phyloP scores from a whole-genome alignment of 1,140 invertebrate genomes.

The Stenopsyche tienmushanensis region DNA sequence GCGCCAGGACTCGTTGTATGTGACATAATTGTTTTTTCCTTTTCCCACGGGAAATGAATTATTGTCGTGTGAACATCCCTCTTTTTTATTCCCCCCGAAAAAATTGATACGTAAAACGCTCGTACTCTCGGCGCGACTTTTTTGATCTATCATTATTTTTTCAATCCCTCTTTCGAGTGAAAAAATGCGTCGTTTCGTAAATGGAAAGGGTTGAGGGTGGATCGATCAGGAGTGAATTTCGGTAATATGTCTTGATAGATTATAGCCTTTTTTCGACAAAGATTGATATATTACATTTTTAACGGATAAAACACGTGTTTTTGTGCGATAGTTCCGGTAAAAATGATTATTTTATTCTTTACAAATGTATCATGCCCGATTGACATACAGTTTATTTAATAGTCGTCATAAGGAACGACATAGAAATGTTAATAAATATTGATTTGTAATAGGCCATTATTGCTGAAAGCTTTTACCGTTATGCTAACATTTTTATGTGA shows the following conservation, averaged over 20 bases:
- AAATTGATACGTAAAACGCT: constrained; percentile 19
- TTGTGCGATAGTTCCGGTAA: too few relatives aligned
- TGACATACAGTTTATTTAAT: too few relatives aligned
- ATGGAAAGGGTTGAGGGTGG: neutral
- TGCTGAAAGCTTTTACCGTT: too few relatives aligned
- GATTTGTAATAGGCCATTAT: too few relatives aligned
- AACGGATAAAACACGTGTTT: too few relatives aligned
- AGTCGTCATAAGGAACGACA: too few relatives aligned
- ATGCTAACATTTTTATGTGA: too few relatives aligned
- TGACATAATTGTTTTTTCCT: constrained; percentile 38
- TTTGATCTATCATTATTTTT: neutral
- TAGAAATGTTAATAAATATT: too few relatives aligned
- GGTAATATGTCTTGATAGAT: neutral
- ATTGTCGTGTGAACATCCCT: constrained; percentile 27
- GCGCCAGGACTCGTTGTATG: constrained; percentile 3
- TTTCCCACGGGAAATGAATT: constrained; percentile 34
- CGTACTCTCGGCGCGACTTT: neutral
- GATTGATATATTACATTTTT: neutral
- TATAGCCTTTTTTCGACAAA: neutral
- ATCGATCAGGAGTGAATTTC: neutral
- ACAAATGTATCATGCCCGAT: too few relatives aligned
- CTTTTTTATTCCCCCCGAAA: neutral
- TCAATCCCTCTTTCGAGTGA: neutral
- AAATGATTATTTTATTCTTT: too few relatives aligned
- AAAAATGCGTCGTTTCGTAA: neutral